Percentiles rank a stretch among this genome's conserved stretches.
Evolutionary conservation across 2,797 vertebrate genomes (phyloP).

Genomic region (Hemibagrus guttatus): DNA sequence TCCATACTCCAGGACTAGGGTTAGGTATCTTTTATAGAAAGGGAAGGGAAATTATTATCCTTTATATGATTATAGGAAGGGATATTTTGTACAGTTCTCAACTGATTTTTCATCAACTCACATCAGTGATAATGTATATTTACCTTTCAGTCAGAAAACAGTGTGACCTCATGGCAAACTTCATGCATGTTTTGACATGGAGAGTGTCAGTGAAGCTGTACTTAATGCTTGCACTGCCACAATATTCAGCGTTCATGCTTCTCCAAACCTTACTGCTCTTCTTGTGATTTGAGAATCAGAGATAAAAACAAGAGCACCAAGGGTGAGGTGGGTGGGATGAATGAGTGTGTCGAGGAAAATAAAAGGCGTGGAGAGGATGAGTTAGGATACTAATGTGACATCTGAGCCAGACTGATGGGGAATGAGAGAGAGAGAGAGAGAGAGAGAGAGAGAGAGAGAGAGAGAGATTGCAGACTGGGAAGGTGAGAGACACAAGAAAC

Average conservation of each 20-base stretch:
- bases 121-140: no score
- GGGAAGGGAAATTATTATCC: neutral
- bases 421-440: conserved; percentile 10
- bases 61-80: neutral
- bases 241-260: neutral
- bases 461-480: neutral
- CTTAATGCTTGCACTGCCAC: neutral
- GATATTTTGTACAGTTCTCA: neutral
- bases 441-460: conserved; percentile 20
- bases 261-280: neutral
- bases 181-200: neutral
- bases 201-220: no score
- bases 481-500: neutral
- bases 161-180: neutral
- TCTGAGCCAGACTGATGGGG: conserved; percentile 5
- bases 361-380: neutral
- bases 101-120: neutral
- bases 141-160: neutral
- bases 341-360: conserved; percentile 1
- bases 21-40: neutral
- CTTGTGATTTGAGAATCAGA: conserved; percentile 33
- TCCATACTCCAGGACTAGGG: neutral
- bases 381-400: conserved; percentile 26
- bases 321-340: neutral
- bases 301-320: neutral